Conservation (phyloP, 2,797 vertebrate species). For the Molossus alvarezi region DNA sequence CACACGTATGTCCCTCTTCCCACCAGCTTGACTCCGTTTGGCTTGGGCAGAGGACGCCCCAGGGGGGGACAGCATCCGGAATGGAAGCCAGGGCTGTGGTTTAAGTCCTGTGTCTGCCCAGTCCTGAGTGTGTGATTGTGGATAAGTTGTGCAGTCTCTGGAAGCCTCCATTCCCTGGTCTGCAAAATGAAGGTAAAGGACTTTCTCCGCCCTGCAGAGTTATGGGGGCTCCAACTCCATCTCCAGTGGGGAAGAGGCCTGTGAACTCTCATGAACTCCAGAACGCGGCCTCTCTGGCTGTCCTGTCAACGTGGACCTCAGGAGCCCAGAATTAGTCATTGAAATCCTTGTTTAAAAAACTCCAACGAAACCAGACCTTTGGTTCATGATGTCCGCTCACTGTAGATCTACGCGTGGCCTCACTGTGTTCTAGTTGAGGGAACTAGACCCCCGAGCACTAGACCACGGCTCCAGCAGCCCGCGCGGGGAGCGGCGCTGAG, state of each 20-base stretch:
- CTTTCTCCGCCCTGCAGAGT: too few relatives aligned
- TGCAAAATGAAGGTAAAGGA: background rate
- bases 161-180: background rate
- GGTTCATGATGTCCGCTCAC: background rate
- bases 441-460: background rate
- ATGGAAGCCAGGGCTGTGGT: background rate
- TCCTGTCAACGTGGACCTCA: background rate
- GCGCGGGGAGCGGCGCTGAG: background rate
- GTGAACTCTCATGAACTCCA: background rate
- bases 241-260: background rate
- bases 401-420: rapidly evolving
- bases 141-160: background rate
- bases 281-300: background rate
- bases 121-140: background rate
- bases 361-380: background rate
- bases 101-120: background rate
- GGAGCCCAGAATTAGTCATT: background rate
- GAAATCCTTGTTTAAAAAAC: background rate
- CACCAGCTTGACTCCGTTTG: background rate
- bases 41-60: background rate
- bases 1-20: background rate
- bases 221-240: background rate
- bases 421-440: background rate
- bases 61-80: background rate
- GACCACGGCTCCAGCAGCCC: background rate